These are phyloP conservation scores for Astropecten irregularis DNA, from an alignment of 53 echinoderm and acorn worm species.

Conservation along the genomic window DNA sequence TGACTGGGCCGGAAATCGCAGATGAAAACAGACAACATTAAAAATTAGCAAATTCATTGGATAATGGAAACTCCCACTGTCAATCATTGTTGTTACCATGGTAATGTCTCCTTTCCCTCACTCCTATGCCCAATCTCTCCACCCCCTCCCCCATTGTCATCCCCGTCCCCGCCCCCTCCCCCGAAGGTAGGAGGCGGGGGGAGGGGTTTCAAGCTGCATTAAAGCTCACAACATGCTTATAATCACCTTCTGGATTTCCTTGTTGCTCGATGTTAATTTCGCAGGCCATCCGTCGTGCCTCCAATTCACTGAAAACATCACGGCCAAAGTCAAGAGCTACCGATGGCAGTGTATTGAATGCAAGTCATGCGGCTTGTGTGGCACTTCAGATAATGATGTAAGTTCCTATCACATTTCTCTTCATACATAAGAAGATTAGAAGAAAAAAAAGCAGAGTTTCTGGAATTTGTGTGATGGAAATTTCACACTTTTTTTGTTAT, in stretches of 20 bases:
- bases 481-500: too few relatives aligned
- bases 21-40: too few relatives aligned
- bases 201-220: background rate
- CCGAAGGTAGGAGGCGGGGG: too few relatives aligned
- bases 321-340: slow-evolving; percentile 96
- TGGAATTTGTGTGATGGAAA: background rate
- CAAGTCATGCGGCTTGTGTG: slow-evolving; percentile 99
- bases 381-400: slow-evolving; percentile 99
- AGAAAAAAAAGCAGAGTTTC: background rate
- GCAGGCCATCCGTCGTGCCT: slow-evolving; percentile 98
- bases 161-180: too few relatives aligned
- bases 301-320: slow-evolving; percentile 97
- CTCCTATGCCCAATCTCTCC: too few relatives aligned
- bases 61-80: too few relatives aligned
- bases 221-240: background rate
- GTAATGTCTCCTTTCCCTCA: too few relatives aligned
- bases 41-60: too few relatives aligned
- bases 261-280: background rate
- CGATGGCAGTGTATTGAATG: slow-evolving; percentile 99
- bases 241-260: background rate
- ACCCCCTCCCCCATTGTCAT: too few relatives aligned
- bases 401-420: slow-evolving; percentile 45
- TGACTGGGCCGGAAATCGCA: too few relatives aligned
- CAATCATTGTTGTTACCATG: too few relatives aligned
- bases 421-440: background rate